Evolutionary conservation across 2,888 invertebrate species (phyloP), one percentile per base, ranked within the genome.

Genomic region (Bellardia bayeri): DNA sequence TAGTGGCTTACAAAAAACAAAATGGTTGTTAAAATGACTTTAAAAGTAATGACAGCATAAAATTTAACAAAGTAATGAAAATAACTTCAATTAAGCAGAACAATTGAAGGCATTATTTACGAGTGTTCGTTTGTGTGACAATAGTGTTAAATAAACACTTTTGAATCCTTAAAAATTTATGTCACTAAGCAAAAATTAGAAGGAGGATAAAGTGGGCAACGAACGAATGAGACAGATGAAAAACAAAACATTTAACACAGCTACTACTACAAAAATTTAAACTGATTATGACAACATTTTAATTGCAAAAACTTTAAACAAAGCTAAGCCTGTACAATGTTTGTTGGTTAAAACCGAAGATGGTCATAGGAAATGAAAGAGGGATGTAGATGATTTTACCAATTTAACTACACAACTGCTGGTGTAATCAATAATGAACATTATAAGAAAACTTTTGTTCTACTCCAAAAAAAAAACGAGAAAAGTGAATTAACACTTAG

Each of bases 281-380:
- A 69, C 68, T 82, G 81, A 81, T 79, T 72, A 74, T 84, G 81
- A 86, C 83, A 89, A 85, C 78, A 86, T 83, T 83, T 82, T 88
- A 88, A 89, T 86, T 86, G 83, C 66, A 72, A 85, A 66, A 45
- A 13, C 4, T 56, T 37, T 56, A 56, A 54, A 54, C 63, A 45
- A 30, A 85, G 13, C 11, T 8, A 66, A 23, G 30, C 16, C 63
- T 54, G 11, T 45, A 64, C 56, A 66, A 23, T 40, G 16, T 56
- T 42, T 23, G 16, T 72, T 14, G 30, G n/a, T 63, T 30, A 64
- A 75, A 45, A 37, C 13, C 37, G 58, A 30, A 16, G 58, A 51
- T 30, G 14, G n/a, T 64, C 16, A 66, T 30, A 66, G 69, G 68
- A 58, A 72, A 40, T 54, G 42, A 78, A 72, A 51, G 33, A 54